phyloP scores from a whole-genome alignment of 2,797 vertebrate genomes.

The Sternotherus odoratus region DNA sequence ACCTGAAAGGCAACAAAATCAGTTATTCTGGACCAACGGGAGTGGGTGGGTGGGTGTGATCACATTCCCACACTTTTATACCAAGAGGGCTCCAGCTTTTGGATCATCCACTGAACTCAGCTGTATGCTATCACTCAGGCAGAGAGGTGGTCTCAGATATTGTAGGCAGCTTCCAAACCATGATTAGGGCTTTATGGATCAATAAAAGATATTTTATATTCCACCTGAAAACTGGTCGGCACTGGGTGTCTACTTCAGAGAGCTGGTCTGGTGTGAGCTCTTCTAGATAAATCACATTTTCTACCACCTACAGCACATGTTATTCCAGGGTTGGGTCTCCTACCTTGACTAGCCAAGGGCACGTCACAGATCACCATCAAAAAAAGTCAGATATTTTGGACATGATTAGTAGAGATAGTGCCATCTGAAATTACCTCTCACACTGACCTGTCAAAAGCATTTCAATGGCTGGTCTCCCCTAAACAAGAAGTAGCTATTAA shows the following conservation, averaged over 20 bases:
- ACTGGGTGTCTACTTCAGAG: not conserved
- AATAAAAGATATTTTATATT: not conserved
- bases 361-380: not conserved
- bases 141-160: not conserved
- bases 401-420: not conserved
- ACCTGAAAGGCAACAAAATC: slow-evolving; percentile 34
- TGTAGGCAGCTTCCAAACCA: not conserved
- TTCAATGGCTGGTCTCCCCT: not conserved
- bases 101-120: not conserved
- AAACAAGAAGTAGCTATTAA: not conserved
- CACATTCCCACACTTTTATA: not conserved
- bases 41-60: not conserved
- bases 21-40: not conserved
- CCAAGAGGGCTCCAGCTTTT: not conserved
- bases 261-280: fast-evolving
- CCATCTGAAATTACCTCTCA: not conserved
- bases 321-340: not conserved
- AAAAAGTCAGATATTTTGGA: not conserved
- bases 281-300: not conserved
- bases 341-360: not conserved
- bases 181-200: not conserved
- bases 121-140: not conserved
- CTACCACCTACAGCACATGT: not conserved
- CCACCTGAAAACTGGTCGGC: not conserved
- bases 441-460: not conserved